Percentiles rank a stretch among this genome's conserved stretches.
phyloP scores from a whole-genome alignment of 30 jellyfish, hydroid and myxozoan genomes.

The Turritopsis dohrnii region DNA sequence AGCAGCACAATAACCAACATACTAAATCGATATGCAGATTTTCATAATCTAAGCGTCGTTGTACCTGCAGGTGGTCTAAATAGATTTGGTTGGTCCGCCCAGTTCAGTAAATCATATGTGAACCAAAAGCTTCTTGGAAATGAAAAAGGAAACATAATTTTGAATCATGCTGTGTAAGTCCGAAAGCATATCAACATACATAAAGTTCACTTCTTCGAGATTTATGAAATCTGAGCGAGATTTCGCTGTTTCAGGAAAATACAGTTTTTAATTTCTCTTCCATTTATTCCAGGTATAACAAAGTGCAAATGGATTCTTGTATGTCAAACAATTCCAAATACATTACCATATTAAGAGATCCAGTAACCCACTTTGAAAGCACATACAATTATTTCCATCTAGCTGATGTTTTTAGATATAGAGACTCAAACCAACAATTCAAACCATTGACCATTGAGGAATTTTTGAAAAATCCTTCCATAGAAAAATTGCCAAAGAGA shows the following conservation, averaged over 20 bases:
- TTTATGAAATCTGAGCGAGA: too few species aligned
- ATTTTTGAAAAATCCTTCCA: neutral
- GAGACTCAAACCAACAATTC: neutral
- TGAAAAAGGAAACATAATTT: slow-evolving; percentile 67
- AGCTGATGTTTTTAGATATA: neutral
- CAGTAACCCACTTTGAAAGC: slow-evolving; percentile 79
- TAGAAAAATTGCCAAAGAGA: slow-evolving; percentile 15
- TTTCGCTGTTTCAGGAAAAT: neutral
- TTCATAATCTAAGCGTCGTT: slow-evolving; percentile 71
- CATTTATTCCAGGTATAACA: slow-evolving; percentile 30
- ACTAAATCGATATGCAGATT: slow-evolving; percentile 83
- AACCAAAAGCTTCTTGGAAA: slow-evolving; percentile 72
- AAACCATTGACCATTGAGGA: neutral
- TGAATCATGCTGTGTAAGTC: slow-evolving; percentile 83
- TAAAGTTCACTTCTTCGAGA: neutral
- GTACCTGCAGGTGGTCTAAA: slow-evolving; percentile 65
- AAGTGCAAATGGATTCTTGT: slow-evolving; percentile 64
- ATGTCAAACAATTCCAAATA: slow-evolving; percentile 63
- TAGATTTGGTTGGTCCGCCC: slow-evolving; percentile 83
- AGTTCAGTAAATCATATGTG: slow-evolving; percentile 74
- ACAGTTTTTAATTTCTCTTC: neutral
- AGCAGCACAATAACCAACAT: slow-evolving; percentile 94
- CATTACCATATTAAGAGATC: slow-evolving; percentile 78
- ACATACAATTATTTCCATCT: slow-evolving; percentile 67
- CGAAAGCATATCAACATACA: too few species aligned